phyloP scores from a whole-genome alignment of 2,888 invertebrate genomes.

The Halictus quadricinctus region DNA sequence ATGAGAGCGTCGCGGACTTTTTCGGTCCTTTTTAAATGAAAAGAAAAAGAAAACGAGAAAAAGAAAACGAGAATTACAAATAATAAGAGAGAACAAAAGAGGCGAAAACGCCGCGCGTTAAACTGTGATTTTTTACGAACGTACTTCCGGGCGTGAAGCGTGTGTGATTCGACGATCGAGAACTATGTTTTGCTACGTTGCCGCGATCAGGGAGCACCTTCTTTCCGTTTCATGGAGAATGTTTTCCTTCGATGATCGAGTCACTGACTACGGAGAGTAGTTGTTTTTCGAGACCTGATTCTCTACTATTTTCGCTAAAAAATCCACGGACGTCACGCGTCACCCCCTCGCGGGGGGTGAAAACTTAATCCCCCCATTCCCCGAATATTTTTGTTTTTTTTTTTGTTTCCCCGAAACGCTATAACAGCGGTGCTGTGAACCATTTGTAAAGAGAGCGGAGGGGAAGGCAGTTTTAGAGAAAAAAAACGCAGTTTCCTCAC shows the following conservation, averaged over 20 bases:
- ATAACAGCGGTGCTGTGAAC: conserved; percentile 28
- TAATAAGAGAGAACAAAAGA: not conserved
- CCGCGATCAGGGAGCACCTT: conserved; percentile 20
- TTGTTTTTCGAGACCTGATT: conserved; percentile 45
- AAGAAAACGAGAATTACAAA: not conserved
- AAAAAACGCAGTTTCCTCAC: not conserved
- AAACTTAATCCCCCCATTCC: not conserved
- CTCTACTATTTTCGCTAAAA: not conserved
- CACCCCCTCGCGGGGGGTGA: conserved; percentile 36
- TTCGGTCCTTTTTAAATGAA: not conserved
- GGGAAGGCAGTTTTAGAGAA: not conserved
- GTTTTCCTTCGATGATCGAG: conserved; percentile 18
- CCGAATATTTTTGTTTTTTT: not conserved
- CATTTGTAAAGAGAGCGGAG: conserved; percentile 2
- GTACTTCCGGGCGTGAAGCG: conserved; percentile 24
- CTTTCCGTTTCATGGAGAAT: conserved; percentile 8
- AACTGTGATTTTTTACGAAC: conserved; percentile 54
- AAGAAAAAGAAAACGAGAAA: not conserved
- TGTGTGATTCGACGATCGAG: conserved; percentile 17
- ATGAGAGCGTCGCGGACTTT: not conserved
- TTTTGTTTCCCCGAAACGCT: not conserved
- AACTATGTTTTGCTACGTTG: conserved; percentile 19
- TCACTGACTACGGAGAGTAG: conserved; percentile 8
- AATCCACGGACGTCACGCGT: not conserved
- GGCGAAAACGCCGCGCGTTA: conserved; percentile 25